Conservation (phyloP, 2,797 vertebrate species). For the Gymnocypris eckloni region DNA sequence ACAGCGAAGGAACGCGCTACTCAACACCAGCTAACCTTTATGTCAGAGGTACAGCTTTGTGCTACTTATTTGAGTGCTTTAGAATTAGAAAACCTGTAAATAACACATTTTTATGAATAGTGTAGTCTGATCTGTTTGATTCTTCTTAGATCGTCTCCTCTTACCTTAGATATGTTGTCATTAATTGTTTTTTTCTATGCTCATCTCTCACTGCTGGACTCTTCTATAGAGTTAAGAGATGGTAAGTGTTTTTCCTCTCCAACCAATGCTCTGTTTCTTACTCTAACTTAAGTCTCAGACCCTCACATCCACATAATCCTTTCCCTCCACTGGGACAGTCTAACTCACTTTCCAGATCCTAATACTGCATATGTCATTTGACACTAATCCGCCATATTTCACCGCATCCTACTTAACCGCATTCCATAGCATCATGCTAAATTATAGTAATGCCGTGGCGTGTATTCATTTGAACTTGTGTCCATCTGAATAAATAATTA, state of each 20-base stretch:
- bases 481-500: neutral
- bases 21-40: slow-evolving; percentile 99
- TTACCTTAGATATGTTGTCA: slow-evolving; percentile 49
- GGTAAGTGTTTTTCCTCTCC: slow-evolving; percentile 92
- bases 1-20: slow-evolving; percentile 98
- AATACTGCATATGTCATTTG: slow-evolving; percentile 30
- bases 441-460: neutral
- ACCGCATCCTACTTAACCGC: slow-evolving; percentile 36
- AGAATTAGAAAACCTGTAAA: slow-evolving; percentile 14
- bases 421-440: slow-evolving; percentile 41
- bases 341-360: slow-evolving; percentile 27
- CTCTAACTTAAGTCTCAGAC: slow-evolving; percentile 19
- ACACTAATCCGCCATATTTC: slow-evolving; percentile 44
- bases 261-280: slow-evolving; percentile 8
- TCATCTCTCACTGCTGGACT: slow-evolving; percentile 57
- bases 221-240: slow-evolving; percentile 96
- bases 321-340: slow-evolving; percentile 15
- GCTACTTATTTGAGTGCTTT: neutral
- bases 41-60: slow-evolving; percentile 89
- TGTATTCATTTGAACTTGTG: neutral
- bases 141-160: slow-evolving; percentile 28
- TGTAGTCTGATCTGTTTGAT: neutral
- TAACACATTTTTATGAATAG: slow-evolving; percentile 28
- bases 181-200: slow-evolving; percentile 40
- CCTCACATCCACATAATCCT: slow-evolving; percentile 37